Evolutionary conservation across 2,888 invertebrate genomes (phyloP).

Genomic region (Lordiphosa andalusiaca): DNA sequence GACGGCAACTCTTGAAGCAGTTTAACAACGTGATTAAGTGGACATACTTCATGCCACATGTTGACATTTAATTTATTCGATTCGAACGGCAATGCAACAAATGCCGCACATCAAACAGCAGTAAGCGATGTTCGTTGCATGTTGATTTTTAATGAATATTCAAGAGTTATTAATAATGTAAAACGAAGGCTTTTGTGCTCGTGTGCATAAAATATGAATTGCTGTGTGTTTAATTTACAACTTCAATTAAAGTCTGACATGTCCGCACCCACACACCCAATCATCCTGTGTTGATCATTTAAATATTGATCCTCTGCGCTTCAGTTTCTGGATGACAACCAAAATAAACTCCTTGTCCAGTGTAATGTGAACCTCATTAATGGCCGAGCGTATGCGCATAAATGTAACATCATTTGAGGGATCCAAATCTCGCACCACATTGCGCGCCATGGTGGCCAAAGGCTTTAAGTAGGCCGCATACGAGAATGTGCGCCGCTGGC

Average conservation of each 20-base stretch:
- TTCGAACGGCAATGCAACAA: conserved; percentile 15
- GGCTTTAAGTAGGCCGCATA: conserved; percentile 35
- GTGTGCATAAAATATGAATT: conserved; percentile 9
- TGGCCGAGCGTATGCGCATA: conserved; percentile 52
- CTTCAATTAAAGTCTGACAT: not conserved
- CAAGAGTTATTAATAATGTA: conserved; percentile 50
- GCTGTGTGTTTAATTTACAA: conserved; percentile 5
- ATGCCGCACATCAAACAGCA: conserved; percentile 14
- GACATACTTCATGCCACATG: conserved; percentile 45
- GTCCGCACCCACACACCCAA: not conserved
- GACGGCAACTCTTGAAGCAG: conserved; percentile 28
- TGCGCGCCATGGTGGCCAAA: conserved; percentile 51
- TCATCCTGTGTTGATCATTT: not conserved
- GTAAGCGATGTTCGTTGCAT: not conserved
- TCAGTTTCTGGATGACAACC: conserved; percentile 44
- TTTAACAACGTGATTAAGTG: conserved; percentile 66
- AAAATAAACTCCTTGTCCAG: conserved; percentile 42
- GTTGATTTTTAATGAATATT: conserved; percentile 64
- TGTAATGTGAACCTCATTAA: conserved; percentile 49
- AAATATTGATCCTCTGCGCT: not conserved
- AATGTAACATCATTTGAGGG: conserved; percentile 62
- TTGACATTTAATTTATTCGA: conserved; percentile 68
- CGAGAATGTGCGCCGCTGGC: conserved; percentile 26
- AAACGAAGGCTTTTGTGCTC: conserved; percentile 12
- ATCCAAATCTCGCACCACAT: conserved; percentile 65